Percentiles rank a stretch among this genome's conserved stretches.
Evolutionary conservation across 2,888 invertebrate species (phyloP).

Genomic region (Zaprionus obscuricornis): DNA sequence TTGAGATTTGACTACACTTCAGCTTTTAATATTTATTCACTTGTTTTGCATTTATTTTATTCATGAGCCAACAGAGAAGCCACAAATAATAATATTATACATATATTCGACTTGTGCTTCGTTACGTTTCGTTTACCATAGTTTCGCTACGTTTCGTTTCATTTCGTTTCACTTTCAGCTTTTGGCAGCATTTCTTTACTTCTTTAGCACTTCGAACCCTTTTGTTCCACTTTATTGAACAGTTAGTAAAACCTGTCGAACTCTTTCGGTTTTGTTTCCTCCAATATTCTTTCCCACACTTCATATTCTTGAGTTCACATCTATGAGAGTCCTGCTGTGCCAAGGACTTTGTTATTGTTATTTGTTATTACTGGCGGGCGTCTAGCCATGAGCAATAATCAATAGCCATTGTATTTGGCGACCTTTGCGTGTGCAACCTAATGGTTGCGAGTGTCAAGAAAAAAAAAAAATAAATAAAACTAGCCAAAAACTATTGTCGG

Average conservation of each 20-base stretch:
- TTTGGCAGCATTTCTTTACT: conserved; percentile 23
- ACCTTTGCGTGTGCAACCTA: conserved; percentile 68
- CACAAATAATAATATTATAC: conserved; percentile 7
- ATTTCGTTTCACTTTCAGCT: conserved; percentile 7
- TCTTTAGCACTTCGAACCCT: conserved; percentile 11
- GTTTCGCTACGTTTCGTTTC: no score
- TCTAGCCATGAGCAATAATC: conserved; percentile 65
- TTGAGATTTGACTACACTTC: conserved; percentile 12
- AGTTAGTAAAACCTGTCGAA: background rate
- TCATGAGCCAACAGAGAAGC: conserved; percentile 33
- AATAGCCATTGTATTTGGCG: conserved; percentile 63
- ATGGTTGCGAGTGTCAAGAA: conserved; percentile 48
- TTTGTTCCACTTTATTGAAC: conserved; percentile 35
- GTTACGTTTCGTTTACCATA: no score
- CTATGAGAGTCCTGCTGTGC: background rate
- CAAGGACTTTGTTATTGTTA: conserved; percentile 23
- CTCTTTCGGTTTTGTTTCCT: background rate
- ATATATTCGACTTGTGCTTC: background rate
- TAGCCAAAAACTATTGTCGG: conserved; percentile 14
- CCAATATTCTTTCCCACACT: no score
- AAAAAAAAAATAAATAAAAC: conserved; percentile 14
- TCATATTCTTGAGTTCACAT: no score
- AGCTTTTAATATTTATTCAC: conserved; percentile 16
- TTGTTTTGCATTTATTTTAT: conserved; percentile 23
- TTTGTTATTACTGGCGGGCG: conserved; percentile 25